Evolutionary conservation across 1,140 invertebrate species (phyloP), one percentile per base, ranked within the genome.

Genomic region (Lepidurus apus): DNA sequence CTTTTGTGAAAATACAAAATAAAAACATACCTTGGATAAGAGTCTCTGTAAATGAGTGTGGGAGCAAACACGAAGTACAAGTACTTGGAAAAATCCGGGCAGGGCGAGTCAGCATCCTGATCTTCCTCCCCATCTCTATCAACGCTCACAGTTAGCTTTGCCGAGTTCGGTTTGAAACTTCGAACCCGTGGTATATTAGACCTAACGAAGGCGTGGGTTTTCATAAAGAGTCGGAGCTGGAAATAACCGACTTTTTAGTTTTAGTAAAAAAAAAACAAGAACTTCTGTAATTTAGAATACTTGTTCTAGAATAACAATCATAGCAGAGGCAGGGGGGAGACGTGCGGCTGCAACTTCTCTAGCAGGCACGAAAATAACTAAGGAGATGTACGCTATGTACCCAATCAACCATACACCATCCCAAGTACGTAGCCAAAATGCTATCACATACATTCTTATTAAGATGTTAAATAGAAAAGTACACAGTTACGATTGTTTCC

Each of bases 61-160:
- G 95, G 95, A 0, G 91, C 93, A 85, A 96, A 96, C 34, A 96
- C 84, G 83, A 94, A 97, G 83, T 96, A 96, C 0, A 95, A 82
- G 84, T 91, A 96, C 77, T 92, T 90, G 0, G 89, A 89, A 83
- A 95, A 91, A 73, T 89, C 86, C 3, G 93, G 93, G 79, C 90
- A 86, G 0, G 84, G 82, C 10, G 34, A 78, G n/a, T 83, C 81
- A 17, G 75, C 78, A 11, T 82, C 78, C 42, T 76, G 74, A 17
- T 83, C 83, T 73, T 81, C 81, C 13, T 53, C 76, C 21, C 26
- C 43, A 1, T 75, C 24, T 34, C 4, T 34, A 3, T 34, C 2
- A 73, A 42, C 11, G 43, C 76, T 34, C 0, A 43, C 65, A 21
- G 24, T n/a, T 6, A 43, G 53, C 21, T 42, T 53, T 10, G 24